Percentiles rank a stretch among this genome's conserved stretches.
Evolutionary conservation across 2,797 vertebrate genomes (phyloP).

Genomic region (Loriculus beryllinus): DNA sequence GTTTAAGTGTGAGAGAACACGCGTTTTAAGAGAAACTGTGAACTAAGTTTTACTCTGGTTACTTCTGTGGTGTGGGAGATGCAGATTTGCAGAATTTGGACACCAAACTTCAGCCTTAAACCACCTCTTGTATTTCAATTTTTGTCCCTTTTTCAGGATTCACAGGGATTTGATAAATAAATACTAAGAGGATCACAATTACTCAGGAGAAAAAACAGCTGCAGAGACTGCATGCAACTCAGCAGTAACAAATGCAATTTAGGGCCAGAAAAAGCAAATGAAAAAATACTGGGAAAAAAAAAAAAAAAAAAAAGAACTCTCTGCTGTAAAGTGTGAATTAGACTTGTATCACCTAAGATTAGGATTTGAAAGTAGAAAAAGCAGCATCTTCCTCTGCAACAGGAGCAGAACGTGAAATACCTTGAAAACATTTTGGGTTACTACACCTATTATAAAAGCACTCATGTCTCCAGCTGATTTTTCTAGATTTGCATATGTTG

Average conservation of each 20-base stretch:
- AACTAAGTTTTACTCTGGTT: not conserved
- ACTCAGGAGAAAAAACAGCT: not conserved
- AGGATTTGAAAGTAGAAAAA: not conserved
- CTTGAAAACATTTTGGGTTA: not conserved
- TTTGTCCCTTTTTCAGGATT: not conserved
- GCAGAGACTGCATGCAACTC: not conserved
- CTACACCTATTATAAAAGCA: not conserved
- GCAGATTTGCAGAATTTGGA: not conserved
- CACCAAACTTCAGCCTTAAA: not conserved
- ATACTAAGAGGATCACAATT: not conserved
- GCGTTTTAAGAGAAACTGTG: not conserved
- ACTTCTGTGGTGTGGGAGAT: not conserved
- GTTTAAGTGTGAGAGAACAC: not conserved
- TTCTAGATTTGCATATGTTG: not conserved
- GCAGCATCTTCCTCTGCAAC: not conserved
- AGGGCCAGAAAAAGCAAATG: not conserved
- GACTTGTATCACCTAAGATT: not conserved
- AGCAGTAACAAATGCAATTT: not conserved
- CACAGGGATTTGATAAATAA: not conserved
- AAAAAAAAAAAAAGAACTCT: not conserved
- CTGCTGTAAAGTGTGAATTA: not conserved
- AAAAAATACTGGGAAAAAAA: not conserved
- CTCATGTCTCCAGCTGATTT: not conserved
- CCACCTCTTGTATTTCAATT: not conserved
- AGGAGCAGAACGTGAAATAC: not conserved